A percentile compares a stretch with the other conserved stretches of the same genome.
phyloP scores from a whole-genome alignment of 2,888 invertebrate species.

The Melanostoma scalare region DNA sequence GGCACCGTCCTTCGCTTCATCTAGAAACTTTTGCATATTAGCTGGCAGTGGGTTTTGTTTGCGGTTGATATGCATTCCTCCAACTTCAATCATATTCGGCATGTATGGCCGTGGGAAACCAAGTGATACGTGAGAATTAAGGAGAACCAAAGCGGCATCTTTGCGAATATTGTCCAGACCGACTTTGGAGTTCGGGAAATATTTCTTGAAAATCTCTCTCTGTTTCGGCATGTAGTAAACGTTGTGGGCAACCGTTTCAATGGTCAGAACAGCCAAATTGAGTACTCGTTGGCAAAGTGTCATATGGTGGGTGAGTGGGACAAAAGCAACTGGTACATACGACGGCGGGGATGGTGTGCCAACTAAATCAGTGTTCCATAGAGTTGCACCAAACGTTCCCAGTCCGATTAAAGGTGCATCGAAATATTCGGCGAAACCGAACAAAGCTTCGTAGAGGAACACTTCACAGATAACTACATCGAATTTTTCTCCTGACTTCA shows the following conservation, averaged over 20 bases:
- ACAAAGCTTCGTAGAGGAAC: conserved; percentile 80
- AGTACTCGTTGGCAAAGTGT: conserved; percentile 77
- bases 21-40: conserved; percentile 80
- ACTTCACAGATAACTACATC: conserved; percentile 81
- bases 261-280: conserved; percentile 77
- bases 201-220: conserved; percentile 75
- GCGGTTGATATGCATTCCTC: conserved; percentile 80
- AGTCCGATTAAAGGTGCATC: conserved; percentile 79
- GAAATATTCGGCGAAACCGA: conserved; percentile 79
- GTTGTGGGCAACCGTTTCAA: conserved; percentile 75
- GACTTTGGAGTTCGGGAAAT: conserved; percentile 77
- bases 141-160: conserved; percentile 78
- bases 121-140: conserved; percentile 80
- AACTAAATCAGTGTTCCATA: conserved; percentile 79
- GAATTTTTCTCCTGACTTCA: conserved; percentile 78
- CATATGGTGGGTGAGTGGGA: conserved; percentile 79
- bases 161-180: conserved; percentile 75
- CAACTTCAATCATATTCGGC: conserved; percentile 81
- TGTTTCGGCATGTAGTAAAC: conserved; percentile 78
- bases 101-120: conserved; percentile 79
- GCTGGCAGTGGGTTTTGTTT: conserved; percentile 77
- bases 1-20: conserved; percentile 81
- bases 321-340: conserved; percentile 77
- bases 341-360: conserved; percentile 80
- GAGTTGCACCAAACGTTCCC: conserved; percentile 77